Conservation (phyloP, 2,888 invertebrate species). For the Hyposoter didymator region DNA sequence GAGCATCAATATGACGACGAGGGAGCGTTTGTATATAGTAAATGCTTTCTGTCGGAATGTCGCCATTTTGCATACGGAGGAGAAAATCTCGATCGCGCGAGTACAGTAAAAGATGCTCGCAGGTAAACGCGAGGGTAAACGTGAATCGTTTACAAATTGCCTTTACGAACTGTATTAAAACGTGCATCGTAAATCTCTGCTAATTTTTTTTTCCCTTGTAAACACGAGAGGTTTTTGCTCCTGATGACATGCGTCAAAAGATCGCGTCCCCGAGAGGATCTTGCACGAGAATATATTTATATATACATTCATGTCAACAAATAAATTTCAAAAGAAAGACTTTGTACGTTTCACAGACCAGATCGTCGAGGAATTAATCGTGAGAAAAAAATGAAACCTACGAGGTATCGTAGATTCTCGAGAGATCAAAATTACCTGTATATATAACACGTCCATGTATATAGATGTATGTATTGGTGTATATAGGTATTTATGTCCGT, state of each 20-base stretch:
- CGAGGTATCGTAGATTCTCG: constrained; percentile 42
- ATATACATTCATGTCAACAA: not conserved
- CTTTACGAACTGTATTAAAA: not conserved
- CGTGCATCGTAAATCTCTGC: constrained; percentile 1
- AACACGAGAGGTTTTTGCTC: not conserved
- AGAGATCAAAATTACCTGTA: constrained; percentile 23
- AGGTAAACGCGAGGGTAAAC: not conserved
- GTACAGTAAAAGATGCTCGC: constrained; percentile 2
- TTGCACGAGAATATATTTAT: not conserved
- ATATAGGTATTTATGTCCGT: constrained; percentile 11
- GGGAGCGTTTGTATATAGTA: constrained; percentile 1
- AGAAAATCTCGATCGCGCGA: constrained; percentile 20
- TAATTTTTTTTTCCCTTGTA: not conserved
- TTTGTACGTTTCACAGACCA: not conserved
- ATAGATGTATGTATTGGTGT: not conserved
- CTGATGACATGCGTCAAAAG: constrained; percentile 31
- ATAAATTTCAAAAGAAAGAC: not conserved
- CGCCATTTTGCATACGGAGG: constrained; percentile 7
- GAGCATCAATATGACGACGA: constrained; percentile 21
- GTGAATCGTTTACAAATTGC: constrained; percentile 10
- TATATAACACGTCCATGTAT: not conserved
- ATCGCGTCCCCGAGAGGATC: constrained; percentile 2
- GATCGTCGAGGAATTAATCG: constrained; percentile 8
- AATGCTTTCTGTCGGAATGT: not conserved
- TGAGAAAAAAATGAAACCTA: not conserved